phyloP scores from a whole-genome alignment of 2,113 vertebrate genomes.

The Phylloscopus trochiloides region DNA sequence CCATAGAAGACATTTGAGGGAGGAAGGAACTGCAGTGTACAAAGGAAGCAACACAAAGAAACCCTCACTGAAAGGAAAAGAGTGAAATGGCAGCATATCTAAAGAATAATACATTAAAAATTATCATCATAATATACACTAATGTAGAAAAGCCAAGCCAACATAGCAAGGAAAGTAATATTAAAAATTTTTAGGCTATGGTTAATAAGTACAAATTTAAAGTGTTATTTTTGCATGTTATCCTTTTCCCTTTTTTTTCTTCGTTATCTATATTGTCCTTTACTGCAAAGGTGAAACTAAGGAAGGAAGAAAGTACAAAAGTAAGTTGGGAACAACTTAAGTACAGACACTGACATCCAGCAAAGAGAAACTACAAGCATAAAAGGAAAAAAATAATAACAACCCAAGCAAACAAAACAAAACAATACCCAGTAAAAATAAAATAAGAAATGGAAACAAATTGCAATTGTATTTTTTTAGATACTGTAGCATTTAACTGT shows the following conservation, averaged over 20 bases:
- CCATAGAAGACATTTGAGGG: background rate
- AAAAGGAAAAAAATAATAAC: background rate
- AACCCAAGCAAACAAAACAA: background rate
- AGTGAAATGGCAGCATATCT: background rate
- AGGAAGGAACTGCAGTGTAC: background rate
- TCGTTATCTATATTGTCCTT: background rate
- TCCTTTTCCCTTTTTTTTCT: too few relatives aligned
- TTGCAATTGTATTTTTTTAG: background rate
- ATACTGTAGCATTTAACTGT: background rate
- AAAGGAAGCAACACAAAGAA: background rate
- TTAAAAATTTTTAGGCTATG: rapidly evolving
- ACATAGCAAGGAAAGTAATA: background rate
- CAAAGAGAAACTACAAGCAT: background rate
- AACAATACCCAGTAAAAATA: background rate
- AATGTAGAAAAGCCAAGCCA: background rate
- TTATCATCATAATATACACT: background rate
- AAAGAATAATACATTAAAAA: background rate
- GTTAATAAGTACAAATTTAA: background rate
- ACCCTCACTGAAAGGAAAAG: background rate
- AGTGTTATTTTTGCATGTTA: background rate
- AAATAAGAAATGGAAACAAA: background rate
- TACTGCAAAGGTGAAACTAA: background rate
- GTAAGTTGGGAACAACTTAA: background rate
- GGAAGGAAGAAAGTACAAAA: background rate
- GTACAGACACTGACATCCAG: background rate